phyloP scores from a whole-genome alignment of 2,797 vertebrate species.

The Lepus townsendii region DNA sequence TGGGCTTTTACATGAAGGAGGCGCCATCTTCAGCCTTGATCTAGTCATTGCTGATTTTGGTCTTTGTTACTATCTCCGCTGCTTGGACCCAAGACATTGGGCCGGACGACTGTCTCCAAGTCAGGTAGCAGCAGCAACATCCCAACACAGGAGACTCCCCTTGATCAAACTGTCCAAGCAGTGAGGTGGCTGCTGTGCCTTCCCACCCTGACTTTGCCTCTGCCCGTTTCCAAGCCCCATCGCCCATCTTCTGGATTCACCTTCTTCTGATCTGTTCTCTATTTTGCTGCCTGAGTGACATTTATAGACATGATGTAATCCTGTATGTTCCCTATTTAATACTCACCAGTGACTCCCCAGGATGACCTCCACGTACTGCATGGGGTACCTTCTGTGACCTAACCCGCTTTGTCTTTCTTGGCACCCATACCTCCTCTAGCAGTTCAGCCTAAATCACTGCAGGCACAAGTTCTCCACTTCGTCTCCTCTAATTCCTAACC shows the following conservation, averaged over 20 bases:
- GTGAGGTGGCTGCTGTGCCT: not conserved
- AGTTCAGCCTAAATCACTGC: not conserved
- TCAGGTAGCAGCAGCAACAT: not conserved
- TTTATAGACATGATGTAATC: not conserved
- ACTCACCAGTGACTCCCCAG: not conserved
- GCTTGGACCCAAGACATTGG: too few species aligned
- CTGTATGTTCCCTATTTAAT: not conserved
- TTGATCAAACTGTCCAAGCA: not conserved
- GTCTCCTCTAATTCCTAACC: not conserved
- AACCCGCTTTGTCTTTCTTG: not conserved
- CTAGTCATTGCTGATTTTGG: not conserved
- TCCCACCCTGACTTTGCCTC: not conserved
- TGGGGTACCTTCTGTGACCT: not conserved
- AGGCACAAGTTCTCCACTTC: not conserved
- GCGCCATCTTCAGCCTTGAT: not conserved
- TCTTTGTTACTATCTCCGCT: not conserved
- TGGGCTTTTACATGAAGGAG: not conserved
- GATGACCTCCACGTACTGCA: not conserved
- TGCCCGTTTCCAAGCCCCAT: not conserved
- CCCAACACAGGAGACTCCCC: not conserved
- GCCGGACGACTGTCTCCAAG: too few species aligned
- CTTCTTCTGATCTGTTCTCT: not conserved
- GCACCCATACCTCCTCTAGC: not conserved
- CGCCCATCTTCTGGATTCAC: not conserved
- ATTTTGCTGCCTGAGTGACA: not conserved